Conservation (phyloP, 2,888 invertebrate species). For the Disparrhopalites patrizii region DNA sequence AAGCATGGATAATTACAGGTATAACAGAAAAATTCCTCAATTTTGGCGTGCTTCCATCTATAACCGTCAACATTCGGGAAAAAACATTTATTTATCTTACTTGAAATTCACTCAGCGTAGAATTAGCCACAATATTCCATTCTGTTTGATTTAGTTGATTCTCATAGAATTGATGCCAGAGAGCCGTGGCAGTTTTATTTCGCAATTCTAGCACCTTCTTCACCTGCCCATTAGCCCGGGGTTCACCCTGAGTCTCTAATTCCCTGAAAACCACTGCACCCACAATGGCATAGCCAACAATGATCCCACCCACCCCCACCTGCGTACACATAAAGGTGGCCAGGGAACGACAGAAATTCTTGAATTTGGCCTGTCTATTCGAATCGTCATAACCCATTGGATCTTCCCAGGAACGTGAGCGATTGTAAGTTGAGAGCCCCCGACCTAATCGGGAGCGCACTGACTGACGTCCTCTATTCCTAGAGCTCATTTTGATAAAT, state of each 20-base stretch:
- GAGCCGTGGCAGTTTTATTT: constrained; percentile 53
- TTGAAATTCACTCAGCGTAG: constrained; percentile 64
- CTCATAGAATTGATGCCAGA: constrained; percentile 64
- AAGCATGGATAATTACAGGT: too few relatives aligned
- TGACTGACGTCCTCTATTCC: constrained; percentile 39
- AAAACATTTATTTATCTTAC: constrained; percentile 13
- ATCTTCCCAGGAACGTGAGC: constrained; percentile 41
- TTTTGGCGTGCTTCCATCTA: background rate
- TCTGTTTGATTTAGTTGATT: constrained; percentile 66
- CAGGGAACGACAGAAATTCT: constrained; percentile 78
- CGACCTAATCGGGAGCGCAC: constrained; percentile 31
- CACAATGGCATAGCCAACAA: constrained; percentile 79
- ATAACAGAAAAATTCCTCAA: background rate
- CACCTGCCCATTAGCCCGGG: constrained; percentile 41
- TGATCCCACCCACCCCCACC: constrained; percentile 76
- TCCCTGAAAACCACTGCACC: constrained; percentile 77
- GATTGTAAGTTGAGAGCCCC: constrained; percentile 16
- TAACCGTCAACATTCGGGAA: too few relatives aligned
- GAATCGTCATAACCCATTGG: constrained; percentile 52
- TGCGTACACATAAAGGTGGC: constrained; percentile 90
- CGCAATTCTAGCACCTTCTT: constrained; percentile 28
- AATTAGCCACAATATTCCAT: constrained; percentile 62
- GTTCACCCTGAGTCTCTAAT: constrained; percentile 60
- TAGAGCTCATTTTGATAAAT: constrained; percentile 34
- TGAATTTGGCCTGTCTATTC: constrained; percentile 68